Evolutionary conservation across 1,140 invertebrate genomes (phyloP), one percentile per base, ranked within the genome.

Genomic region (Phymastichus coffea): DNA sequence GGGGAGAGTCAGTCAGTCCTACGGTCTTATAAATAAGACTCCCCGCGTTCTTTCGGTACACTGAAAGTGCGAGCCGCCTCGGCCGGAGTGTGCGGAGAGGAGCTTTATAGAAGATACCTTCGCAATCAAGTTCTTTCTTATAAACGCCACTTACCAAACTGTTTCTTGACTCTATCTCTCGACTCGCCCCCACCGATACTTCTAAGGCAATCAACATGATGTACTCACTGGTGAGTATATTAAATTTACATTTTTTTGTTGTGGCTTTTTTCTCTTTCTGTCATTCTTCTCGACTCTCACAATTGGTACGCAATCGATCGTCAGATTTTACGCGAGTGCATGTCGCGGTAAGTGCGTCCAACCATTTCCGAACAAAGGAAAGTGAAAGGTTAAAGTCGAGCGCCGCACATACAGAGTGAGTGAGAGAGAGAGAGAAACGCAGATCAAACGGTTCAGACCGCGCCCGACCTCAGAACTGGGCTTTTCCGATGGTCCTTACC

Each of bases 31-130:
- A 78, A 78, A 77, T 71, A 71, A 66, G 66, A 73, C 70, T 70
- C 64, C 63, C 64, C 63, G 67, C 72, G 68, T 78, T 74, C 75
- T 69, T 75, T 73, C 70, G 73, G 73, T 72, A 71, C 70, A 74
- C 64, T 57, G 57, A 72, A 68, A 66, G 60, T 52, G 51, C 63
- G 61, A 68, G 68, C 66, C 66, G 65, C 65, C 26, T 53, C 61
- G 65, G 48, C 53, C 64, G n/a, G n/a, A n/a, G n/a, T n/a, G 19
- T 15, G 30, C 54, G 61, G 41, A 51, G 57, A 60, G 48, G 33
- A 64, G 57, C 51, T 52, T n/a, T n/a, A n/a, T n/a, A n/a, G n/a
- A n/a, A n/a, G n/a, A n/a, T n/a, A n/a, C n/a, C n/a, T n/a, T n/a
- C n/a, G n/a, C n/a, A n/a, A n/a, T n/a, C n/a, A n/a, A n/a, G n/a